Evolutionary conservation across 2,113 vertebrate species (phyloP).

Genomic region (Hemiprocne comata): DNA sequence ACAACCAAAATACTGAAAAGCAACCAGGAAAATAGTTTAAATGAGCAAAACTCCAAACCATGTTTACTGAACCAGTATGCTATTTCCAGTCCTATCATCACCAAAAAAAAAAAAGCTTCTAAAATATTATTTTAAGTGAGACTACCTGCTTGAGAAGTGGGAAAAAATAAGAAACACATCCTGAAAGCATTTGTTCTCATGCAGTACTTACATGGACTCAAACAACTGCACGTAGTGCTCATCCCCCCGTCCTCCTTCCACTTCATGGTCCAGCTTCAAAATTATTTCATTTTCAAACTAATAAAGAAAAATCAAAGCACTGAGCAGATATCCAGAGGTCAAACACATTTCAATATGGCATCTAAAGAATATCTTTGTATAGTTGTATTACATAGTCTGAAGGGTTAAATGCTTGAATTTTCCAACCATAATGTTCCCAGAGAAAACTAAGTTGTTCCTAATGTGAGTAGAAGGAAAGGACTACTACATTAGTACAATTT

Average conservation of each 20-base stretch:
- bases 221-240: slow-evolving; percentile 94
- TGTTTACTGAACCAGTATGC: neutral
- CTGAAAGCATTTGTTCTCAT: neutral
- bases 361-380: neutral
- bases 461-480: neutral
- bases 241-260: slow-evolving; percentile 95
- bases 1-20: neutral
- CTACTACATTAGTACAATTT: neutral
- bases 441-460: neutral
- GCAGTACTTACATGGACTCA: slow-evolving; percentile 87
- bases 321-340: neutral
- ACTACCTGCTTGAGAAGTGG: neutral
- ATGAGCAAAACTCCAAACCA: neutral
- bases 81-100: neutral
- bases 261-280: slow-evolving; percentile 95
- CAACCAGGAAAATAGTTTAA: neutral
- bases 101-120: neutral
- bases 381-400: neutral
- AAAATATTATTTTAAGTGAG: neutral
- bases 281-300: slow-evolving; percentile 99
- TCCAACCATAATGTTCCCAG: neutral
- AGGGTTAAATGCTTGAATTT: neutral
- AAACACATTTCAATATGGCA: neutral
- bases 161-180: neutral
- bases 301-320: neutral